Conservation (phyloP, 2,113 vertebrate genomes). For the Centrocercus urophasianus region DNA sequence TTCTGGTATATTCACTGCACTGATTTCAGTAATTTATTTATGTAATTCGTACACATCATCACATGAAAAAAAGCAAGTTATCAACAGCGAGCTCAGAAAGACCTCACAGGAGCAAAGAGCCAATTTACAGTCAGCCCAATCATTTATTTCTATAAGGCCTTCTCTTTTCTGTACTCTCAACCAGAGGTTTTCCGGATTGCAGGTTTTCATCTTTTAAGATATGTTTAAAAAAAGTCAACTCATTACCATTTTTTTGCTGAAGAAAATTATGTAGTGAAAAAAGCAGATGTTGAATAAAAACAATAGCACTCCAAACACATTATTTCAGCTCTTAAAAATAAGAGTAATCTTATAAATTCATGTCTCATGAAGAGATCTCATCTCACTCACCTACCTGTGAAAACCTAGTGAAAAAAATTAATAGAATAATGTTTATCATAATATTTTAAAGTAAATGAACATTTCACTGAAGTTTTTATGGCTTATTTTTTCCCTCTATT, state of each 20-base stretch:
- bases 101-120: not conserved
- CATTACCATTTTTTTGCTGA: constrained; percentile 3
- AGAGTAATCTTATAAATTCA: constrained; percentile 15
- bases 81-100: not conserved
- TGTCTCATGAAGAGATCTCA: not conserved
- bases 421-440: constrained; percentile 25
- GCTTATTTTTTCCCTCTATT: not conserved
- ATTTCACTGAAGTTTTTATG: not conserved
- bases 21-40: constrained; percentile 1
- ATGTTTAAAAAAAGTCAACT: constrained; percentile 4
- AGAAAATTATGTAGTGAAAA: not conserved
- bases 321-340: constrained; percentile 18
- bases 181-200: not conserved
- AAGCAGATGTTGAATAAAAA: not conserved
- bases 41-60: not conserved
- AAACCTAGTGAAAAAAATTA: not conserved
- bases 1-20: not conserved
- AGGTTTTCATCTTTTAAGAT: not conserved
- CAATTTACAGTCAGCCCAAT: constrained; percentile 10
- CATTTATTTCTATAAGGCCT: constrained; percentile 25
- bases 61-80: not conserved
- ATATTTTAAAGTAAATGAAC: not conserved
- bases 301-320: not conserved
- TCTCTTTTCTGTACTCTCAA: not conserved
- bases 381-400: not conserved